Base-by-base conservation (phyloP, 2,888 invertebrate species). In the Hypselothyrea guttata region DNA sequence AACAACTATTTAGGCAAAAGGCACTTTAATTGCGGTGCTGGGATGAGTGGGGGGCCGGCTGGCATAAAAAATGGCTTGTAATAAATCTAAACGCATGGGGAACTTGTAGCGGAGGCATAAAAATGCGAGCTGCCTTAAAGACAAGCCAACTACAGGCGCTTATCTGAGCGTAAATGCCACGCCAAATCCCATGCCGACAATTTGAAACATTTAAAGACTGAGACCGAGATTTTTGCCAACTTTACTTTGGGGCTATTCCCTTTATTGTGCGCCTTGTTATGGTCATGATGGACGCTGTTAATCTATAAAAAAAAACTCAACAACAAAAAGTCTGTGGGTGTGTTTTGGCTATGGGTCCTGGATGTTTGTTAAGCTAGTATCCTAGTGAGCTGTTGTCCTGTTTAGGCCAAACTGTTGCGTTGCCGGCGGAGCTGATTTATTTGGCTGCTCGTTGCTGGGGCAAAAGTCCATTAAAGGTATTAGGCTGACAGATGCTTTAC, bases 161-260 rank as follows among this genome's bases (percentile, higher is more conserved):
- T 86, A 86, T 86, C 87, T 75, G 68, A 49, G 69, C 73, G 70
- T 72, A 84, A 86, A 86, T 79, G 71, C 82, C 75, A 66, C 60
- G 69, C 68, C 75, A 84, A 88, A 86, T 88, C 88, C 81, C 85
- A 75, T 81, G 88, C 86, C 73, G 83, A 81, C 86, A 79, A 88
- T 87, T 86, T 86, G 76, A 87, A 88, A 81, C 84, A 88, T 86
- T 87, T 85, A 86, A 86, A 85, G 77, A 77, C 78, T 67, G 47
- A 56, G 54, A 47, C 75, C 49, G 64, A 31, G 33, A 47, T 37
- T 44, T 52, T 44, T 37, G 18, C 9, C 9, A 7, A 11, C 13
- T 12, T 27, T 52, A 22, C 22, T 22, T 22, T 22, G 22, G 22
- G 22, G 37, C 61, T 70, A 61, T 55, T 74, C 71, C 83, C 72